Evolutionary conservation across 2,888 invertebrate genomes (phyloP), one percentile per base, ranked within the genome.

Genomic region (Polydrusus pterygomalis): DNA sequence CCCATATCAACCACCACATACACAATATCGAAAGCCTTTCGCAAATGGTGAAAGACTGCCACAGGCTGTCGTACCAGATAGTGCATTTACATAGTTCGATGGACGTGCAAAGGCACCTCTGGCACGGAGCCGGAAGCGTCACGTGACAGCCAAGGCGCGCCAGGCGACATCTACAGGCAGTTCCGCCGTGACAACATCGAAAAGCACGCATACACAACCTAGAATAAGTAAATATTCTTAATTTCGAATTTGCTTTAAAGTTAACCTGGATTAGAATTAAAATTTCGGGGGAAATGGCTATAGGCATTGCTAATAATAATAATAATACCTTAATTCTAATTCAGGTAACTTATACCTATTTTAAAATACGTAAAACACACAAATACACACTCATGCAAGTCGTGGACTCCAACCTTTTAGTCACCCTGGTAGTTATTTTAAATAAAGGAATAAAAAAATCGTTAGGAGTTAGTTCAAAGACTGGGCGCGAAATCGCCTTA

Each of bases 41-140:
- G 18, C 17, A n/a, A 40, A 38, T 15, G 47, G 30, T 51, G 34
- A 49, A 49, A 25, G 17, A 30, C 49, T 58, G 89, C 90, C 89
- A 90, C 92, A 93, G 95, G 92, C 94, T 96, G 96, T 96, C 96
- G 97, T 97, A 97, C 97, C 97, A 97, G 97, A 97, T 97, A 96
- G 97, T 97, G 97, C 97, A 97, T 97, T 97, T 97, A 97, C 97
- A 97, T 93, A 85, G 82, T 86, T 85, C 84, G 80, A 82, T 80
- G 67, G 86, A 87, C 88, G 89, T 97, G 97, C 96, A 97, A 96
- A 97, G 96, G 95, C 97, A 96, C 96, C 93, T 94, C 97, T 97
- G 97, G 96, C 95, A 97, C 96, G 96, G 92, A 94, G 94, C 93
- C 95, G 94, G 93, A 90, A 80, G 79, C 81, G 82, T 78, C 77